Evolutionary conservation across 2,797 vertebrate species (phyloP), one percentile per base, ranked within the genome.

Genomic region (Mus minutoides): DNA sequence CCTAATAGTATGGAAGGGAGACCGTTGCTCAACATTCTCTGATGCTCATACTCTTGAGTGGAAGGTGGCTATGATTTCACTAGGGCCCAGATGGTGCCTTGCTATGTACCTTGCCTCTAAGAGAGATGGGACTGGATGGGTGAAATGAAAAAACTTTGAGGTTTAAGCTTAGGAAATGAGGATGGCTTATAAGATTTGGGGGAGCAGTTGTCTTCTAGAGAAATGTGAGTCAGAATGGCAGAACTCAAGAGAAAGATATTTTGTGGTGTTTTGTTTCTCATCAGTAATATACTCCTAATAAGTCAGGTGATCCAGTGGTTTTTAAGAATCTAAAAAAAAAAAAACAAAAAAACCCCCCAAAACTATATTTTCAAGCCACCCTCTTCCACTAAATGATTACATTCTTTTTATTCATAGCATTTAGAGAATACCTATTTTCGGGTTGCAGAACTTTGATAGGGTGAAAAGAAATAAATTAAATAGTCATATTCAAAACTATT

Each of bases 321-420:
- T 92, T 92, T 43, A 91, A 84, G 43, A 94, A 69, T 69, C 26
- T 76, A 90, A 91, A 31, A 69, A 58, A 88, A 88, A 83, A 17
- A 58, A 11, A n/a, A n/a, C n/a, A n/a, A n/a, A n/a, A n/a, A n/a
- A n/a, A n/a, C n/a, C n/a, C n/a, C n/a, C n/a, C n/a, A n/a, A n/a
- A 82, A 88, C 86, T 62, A n/a, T 78, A 3, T 79, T 92, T 92
- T 24, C 3, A 90, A 78, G 26, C 3, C 5, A n/a, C 10, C 4
- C 58, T 13, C 46, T 49, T 24, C 46, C 8, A 9, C 46, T 4
- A 4, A 54, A 88, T 77, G 19, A 67, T 58, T 77, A 0, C 4
- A 69, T 88, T 76, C 43, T 24, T 64, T 67, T 90, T 60, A 46
- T 73, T 67, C 26, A 22, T 77, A 84, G 1, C 31, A 26, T 56